phyloP scores from a whole-genome alignment of 1,140 invertebrate species.

The Meloidogyne floridensis region DNA sequence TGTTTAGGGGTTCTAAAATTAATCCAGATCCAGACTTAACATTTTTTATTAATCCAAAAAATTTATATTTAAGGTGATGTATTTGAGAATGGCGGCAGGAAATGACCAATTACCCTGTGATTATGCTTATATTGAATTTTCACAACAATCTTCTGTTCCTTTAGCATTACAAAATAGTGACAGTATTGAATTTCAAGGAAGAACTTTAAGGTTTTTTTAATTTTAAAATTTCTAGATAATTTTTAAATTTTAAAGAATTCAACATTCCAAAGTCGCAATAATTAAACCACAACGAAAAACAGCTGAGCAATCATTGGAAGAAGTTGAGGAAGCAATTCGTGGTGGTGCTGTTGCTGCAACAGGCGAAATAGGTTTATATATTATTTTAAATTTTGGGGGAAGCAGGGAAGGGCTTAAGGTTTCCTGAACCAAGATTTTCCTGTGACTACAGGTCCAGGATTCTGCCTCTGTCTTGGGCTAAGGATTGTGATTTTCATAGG shows the following conservation, averaged over 20 bases:
- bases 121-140: slow-evolving; percentile 84
- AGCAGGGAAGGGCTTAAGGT: too few relatives aligned
- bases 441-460: too few relatives aligned
- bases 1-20: too few relatives aligned
- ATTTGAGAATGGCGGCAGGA: slow-evolving; percentile 86
- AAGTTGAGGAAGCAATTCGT: slow-evolving; percentile 63
- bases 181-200: slow-evolving; percentile 72
- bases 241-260: slow-evolving; percentile 49
- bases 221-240: slow-evolving; percentile 18
- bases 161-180: slow-evolving; percentile 84
- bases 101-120: slow-evolving; percentile 76
- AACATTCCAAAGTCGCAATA: slow-evolving; percentile 64
- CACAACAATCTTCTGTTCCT: slow-evolving; percentile 84
- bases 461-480: too few relatives aligned
- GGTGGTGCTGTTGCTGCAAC: slow-evolving; percentile 41
- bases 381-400: neutral
- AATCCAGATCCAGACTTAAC: too few relatives aligned
- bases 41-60: neutral
- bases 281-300: slow-evolving; percentile 65
- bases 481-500: too few relatives aligned
- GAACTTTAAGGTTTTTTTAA: slow-evolving; percentile 68
- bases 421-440: too few relatives aligned
- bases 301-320: slow-evolving; percentile 63
- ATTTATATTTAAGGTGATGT: slow-evolving; percentile 76
- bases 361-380: slow-evolving; percentile 14